These are phyloP conservation scores for Myotis planiceps DNA, from an alignment of 2,797 vertebrate species.

Conservation along the genomic window DNA sequence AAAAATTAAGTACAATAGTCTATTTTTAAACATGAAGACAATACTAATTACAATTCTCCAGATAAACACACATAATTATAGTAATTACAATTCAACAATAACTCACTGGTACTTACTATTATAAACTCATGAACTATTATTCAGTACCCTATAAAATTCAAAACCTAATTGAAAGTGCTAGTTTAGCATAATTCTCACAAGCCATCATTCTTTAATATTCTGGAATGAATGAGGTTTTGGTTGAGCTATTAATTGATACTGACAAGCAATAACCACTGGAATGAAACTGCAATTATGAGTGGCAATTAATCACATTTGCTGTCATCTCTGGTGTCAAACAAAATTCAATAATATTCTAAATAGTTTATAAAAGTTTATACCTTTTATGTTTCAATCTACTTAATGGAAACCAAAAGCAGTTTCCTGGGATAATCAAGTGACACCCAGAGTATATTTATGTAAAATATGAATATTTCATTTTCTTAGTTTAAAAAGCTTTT, in stretches of 20 bases:
- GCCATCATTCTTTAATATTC: conserved; percentile 86
- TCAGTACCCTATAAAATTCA: conserved; percentile 86
- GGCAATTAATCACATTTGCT: conserved; percentile 92
- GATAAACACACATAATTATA: conserved; percentile 83
- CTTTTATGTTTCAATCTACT: conserved; percentile 65
- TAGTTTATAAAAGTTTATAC: conserved; percentile 75
- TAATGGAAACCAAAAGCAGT: conserved; percentile 70
- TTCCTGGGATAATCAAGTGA: conserved; percentile 63
- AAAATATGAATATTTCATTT: conserved; percentile 45
- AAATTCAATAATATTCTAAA: conserved; percentile 83
- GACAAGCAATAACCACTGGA: conserved; percentile 91
- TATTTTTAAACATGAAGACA: conserved; percentile 77
- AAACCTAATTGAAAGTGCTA: conserved; percentile 87
- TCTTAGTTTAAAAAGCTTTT: conserved; percentile 13
- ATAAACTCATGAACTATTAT: conserved; percentile 86
- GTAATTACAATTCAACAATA: conserved; percentile 83
- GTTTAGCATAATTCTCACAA: conserved; percentile 86
- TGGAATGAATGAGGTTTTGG: conserved; percentile 87
- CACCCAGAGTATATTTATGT: conserved; percentile 56
- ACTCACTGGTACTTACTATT: conserved; percentile 83
- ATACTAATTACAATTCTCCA: conserved; percentile 77
- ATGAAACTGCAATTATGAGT: conserved; percentile 91
- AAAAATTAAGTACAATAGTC: conserved; percentile 70
- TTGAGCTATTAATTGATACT: conserved; percentile 90
- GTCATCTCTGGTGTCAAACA: conserved; percentile 88